Percentiles rank a stretch among this genome's conserved stretches.
Evolutionary conservation across 1,140 invertebrate species (phyloP).

Genomic region (Lasioglossum albipes): DNA sequence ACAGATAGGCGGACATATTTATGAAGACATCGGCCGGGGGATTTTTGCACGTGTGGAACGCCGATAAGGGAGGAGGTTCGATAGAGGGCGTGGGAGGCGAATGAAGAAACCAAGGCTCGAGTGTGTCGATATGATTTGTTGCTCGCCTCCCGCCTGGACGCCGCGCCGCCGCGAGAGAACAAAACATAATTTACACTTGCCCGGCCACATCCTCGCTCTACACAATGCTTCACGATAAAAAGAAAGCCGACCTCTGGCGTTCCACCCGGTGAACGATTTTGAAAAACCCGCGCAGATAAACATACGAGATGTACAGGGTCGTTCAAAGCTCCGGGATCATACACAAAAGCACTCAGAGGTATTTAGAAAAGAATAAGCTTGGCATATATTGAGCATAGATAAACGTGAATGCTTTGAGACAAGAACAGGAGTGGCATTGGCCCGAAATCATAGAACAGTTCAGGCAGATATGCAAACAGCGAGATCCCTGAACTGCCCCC

Average conservation of each 20-base stretch:
- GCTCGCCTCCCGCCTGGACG: slow-evolving; percentile 18
- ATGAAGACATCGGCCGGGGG: slow-evolving; percentile 36
- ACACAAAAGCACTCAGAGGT: too few relatives aligned
- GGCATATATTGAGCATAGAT: too few relatives aligned
- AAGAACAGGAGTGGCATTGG: too few relatives aligned
- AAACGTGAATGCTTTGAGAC: too few relatives aligned
- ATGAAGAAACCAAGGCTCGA: slow-evolving; percentile 34
- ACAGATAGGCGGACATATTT: slow-evolving; percentile 16
- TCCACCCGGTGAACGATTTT: background rate
- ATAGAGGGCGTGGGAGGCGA: slow-evolving; percentile 48
- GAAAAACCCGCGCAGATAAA: background rate
- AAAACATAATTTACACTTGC: slow-evolving; percentile 48
- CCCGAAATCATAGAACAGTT: too few relatives aligned
- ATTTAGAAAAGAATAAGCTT: too few relatives aligned
- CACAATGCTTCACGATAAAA: background rate
- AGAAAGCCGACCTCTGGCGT: background rate
- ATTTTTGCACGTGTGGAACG: background rate
- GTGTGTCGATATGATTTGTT: slow-evolving; percentile 62
- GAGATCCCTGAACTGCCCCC: too few relatives aligned
- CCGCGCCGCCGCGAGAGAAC: slow-evolving; percentile 21
- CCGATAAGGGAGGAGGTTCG: slow-evolving; percentile 37
- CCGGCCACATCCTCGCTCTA: background rate
- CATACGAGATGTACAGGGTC: too few relatives aligned
- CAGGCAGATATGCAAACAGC: too few relatives aligned
- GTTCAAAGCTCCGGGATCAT: too few relatives aligned